A percentile compares a stretch with the other conserved stretches of the same genome.
phyloP scores from a whole-genome alignment of 1,140 invertebrate genomes.

The Belonocnema kinseyi region DNA sequence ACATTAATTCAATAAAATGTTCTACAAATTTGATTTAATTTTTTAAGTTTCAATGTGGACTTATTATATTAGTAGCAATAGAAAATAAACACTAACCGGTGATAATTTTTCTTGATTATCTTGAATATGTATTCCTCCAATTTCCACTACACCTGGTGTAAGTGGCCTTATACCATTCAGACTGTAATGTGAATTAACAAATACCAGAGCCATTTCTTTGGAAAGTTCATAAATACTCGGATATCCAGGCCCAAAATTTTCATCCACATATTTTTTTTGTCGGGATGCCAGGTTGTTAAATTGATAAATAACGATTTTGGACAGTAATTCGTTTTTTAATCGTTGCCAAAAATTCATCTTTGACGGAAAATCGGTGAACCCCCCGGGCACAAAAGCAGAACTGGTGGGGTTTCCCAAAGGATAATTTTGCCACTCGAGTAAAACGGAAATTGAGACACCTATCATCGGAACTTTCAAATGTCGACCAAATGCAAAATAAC shows the following conservation, averaged over 20 bases:
- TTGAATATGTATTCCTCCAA: constrained; percentile 79
- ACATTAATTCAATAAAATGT: too few species aligned
- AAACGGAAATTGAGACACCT: constrained; percentile 76
- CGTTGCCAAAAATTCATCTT: constrained; percentile 81
- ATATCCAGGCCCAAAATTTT: constrained; percentile 69
- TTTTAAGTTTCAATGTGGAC: too few species aligned
- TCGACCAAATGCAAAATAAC: constrained; percentile 76
- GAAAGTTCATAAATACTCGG: constrained; percentile 66
- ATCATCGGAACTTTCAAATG: constrained; percentile 78
- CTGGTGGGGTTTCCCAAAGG: constrained; percentile 78
- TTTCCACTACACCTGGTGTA: constrained; percentile 75
- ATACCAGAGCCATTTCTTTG: constrained; percentile 72
- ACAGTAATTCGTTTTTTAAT: constrained; percentile 52
- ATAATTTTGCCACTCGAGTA: constrained; percentile 78
- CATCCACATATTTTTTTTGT: constrained; percentile 54
- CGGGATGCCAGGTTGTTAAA: constrained; percentile 40
- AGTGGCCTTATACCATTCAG: constrained; percentile 73
- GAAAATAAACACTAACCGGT: constrained; percentile 48
- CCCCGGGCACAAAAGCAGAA: constrained; percentile 75
- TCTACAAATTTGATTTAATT: too few species aligned
- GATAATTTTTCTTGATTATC: constrained; percentile 48
- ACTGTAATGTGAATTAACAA: constrained; percentile 78
- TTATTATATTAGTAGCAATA: background rate
- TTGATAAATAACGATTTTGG: constrained; percentile 26
- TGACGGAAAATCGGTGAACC: constrained; percentile 64